Evolutionary conservation across 2,797 vertebrate genomes (phyloP).

Genomic region (Mus spretus): DNA sequence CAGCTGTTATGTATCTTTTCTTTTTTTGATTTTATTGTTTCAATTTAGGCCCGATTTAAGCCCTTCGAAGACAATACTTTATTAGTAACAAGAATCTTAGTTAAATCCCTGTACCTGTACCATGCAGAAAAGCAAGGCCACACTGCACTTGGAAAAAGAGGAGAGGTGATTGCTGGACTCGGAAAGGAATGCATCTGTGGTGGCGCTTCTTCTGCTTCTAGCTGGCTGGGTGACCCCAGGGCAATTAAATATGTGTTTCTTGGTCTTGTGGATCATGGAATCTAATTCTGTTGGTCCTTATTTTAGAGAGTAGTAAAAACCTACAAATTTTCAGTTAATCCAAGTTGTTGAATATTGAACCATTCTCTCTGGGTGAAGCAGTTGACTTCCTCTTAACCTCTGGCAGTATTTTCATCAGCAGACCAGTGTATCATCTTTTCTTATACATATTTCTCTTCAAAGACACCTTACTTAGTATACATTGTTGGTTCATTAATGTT

Average conservation of each 20-base stretch:
- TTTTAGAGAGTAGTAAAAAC: background rate
- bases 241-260: background rate
- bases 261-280: background rate
- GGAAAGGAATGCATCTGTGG: background rate
- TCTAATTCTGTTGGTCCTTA: background rate
- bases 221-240: background rate
- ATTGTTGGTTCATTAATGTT: background rate
- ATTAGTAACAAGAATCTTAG: background rate
- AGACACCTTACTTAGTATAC: background rate
- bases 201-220: conserved; percentile 28
- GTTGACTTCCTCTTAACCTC: background rate
- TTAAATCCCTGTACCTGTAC: background rate
- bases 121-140: background rate
- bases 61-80: background rate
- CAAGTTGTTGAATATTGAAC: background rate
- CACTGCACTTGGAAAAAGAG: background rate
- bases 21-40: conserved; percentile 1
- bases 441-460: conserved; percentile 21
- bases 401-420: conserved; percentile 16
- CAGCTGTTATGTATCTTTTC: background rate
- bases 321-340: conserved; percentile 10
- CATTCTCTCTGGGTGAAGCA: background rate
- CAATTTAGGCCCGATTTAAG: background rate
- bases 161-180: background rate
- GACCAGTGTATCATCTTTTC: background rate